Evolutionary conservation across 2,888 invertebrate species (phyloP), one percentile per base, ranked within the genome.

Genomic region (Chironomus tentans): DNA sequence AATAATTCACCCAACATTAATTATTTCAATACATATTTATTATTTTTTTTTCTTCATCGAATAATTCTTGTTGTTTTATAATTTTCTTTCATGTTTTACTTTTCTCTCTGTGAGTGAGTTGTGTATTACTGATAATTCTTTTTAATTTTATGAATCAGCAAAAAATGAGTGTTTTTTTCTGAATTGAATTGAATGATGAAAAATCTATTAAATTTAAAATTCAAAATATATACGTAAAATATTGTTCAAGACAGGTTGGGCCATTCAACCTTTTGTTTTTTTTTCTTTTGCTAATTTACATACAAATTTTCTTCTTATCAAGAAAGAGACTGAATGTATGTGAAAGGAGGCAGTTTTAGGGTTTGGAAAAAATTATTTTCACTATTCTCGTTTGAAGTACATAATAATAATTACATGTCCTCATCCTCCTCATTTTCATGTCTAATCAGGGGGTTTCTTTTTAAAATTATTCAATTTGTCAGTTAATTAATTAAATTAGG

Each of bases 1-100:
- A 38, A 38, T 38, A 38, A 21, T 65, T 65, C 21, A 21, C 21
- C 24, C 65, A 56, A 65, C 21, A 65, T 24, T n/a, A 13, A 65
- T 65, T 65, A 65, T 65, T 65, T 65, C 65, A 65, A 65, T 65
- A 65, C 65, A 65, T 65, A 73, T 71, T 71, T 71, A 71, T 71
- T 38, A 38, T 38, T 38, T 73, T 73, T 61, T 68, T 68, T 68
- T 68, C n/a, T 68, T 38, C 72, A 73, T 62, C 22, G 62, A 62
- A 73, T 73, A 73, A 73, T 73, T 73, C 72, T 73, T 73, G 62
- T 62, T 73, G 72, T 73, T 62, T 73, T 73, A 73, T 73, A 73
- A 73, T 62, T 46, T 65, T 56, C 18, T 56, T 38, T 38, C 38
- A 38, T 38, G 38, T 38, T 38, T 38, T 38, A n/a, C n/a, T 38